Evolutionary conservation across 2,888 invertebrate genomes (phyloP), one percentile per base, ranked within the genome.

Genomic region (Glomeris marginata): DNA sequence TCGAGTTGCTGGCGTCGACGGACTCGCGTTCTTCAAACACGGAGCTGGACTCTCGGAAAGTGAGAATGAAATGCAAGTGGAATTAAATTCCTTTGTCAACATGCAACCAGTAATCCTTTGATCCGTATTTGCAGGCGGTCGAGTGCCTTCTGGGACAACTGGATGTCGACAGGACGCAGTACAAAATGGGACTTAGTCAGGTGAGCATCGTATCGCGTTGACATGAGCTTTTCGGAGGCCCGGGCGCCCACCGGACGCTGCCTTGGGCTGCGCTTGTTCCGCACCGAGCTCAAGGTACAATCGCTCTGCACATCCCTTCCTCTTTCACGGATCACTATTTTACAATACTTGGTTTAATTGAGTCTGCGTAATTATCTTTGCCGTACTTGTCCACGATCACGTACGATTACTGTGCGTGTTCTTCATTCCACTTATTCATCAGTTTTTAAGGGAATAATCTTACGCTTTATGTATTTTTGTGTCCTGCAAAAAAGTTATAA

Each of bases 121-220:
- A 49, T 34, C 15, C 52, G 59, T 42, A 5, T 47, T 53, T 59
- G 3, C 60, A 65, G 41, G 86, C 86, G 1, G 66, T 67, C 18
- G 84, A 86, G 64, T 82, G 85, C 62, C 84, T 94, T 74, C 70
- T 94, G 53, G 71, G 82, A 28, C 75, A 78, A 6, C 72, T 90
- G 51, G 91, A 91, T 66, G 71, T 92, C 52, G 90, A 91, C 64
- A 75, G 81, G 51, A 78, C 85, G 40, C 80, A 81, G 58, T 92
- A 88, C 70, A 74, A 90, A 52, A 81, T 94, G 47, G 94, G 94
- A 21, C 77, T 91, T 50, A 90, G 88, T 68, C 87, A 91, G 80
- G 92, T 91, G 66, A 56, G 50, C 50, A 8, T 15, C 28, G 28
- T 8, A 28, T 28, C 28, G 28, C 8, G 3, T 28, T 28, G 28